Evolutionary conservation across 2,888 invertebrate genomes (phyloP), one percentile per base, ranked within the genome.

Genomic region (Plutella xylostella): DNA sequence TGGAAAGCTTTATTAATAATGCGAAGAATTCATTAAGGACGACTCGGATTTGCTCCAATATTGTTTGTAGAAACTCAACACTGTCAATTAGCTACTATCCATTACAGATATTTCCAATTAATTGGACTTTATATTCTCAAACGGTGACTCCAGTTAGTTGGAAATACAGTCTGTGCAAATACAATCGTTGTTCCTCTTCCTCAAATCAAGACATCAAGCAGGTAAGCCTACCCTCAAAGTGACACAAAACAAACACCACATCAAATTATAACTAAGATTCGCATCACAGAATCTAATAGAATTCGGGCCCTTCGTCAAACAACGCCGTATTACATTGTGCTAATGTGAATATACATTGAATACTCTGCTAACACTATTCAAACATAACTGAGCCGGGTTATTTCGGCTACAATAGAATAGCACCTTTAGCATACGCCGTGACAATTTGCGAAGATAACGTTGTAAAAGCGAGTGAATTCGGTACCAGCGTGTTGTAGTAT

Each of bases 311-410:
- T 58, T 72, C 63, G 59, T 71, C 72, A 79, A 78, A 78, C 72
- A 77, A 69, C 63, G 67, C 62, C 61, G 61, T 56, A 51, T 60
- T 55, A 60, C 67, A 67, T 67, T 65, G 68, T 71, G 65, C 66
- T 73, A 72, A 73, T 70, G 65, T 68, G 60, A 63, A 65, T 61
- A 72, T 65, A 72, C 67, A 68, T 60, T 54, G 64, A 67, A 72
- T 70, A 72, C 63, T 63, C 61, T 51, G 54, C 57, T 65, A 68
- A 72, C 70, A 68, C 68, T 75, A 68, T 72, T 70, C 76, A 79
- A 78, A 78, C 71, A 77, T 61, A 79, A 75, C 62, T 73, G 64
- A 74, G 75, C 67, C 71, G 65, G 68, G 69, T 72, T 63, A 37
- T 20, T 63, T 58, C 55, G 59, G 54, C 69, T 67, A 70, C n/a